Base-by-base conservation (phyloP, 2,113 vertebrate species). In the Tyrannus savana region DNA sequence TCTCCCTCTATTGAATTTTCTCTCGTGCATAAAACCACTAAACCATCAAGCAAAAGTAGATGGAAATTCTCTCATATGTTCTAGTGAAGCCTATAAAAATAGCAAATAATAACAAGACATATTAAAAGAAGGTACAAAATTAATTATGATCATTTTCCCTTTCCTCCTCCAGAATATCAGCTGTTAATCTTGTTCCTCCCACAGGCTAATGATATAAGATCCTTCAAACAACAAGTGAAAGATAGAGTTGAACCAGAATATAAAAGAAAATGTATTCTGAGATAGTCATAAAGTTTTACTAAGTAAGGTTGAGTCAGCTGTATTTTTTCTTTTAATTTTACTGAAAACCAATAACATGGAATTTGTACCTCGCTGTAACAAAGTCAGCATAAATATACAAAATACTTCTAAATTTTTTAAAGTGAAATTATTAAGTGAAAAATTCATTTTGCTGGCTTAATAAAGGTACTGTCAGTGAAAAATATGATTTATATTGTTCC, bases 171-270 rank as follows among this genome's bases (percentile, higher is more conserved):
- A 0, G 75, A 74, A 76, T 87, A 82, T 89, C 72, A 85, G 39
- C 50, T 74, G 44, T 87, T 92, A 87, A 91, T 89, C 55, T 89
- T 73, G 28, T 77, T 95, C 73, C 72, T 94, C 89, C 92, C 64
- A 81, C 22, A 1, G 35, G 12, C 8, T 78, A 84, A 75, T 87
- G 82, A 92, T 39, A 71, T 9, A 31, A 88, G 39, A 60, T 74
- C 14, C 35, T 78, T 90, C 76, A 81, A 84, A 64, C 22, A 93
- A 49, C 39, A 94, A 35, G 49, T 73, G 33, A 93, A 81, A 91
- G 18, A 30, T 88, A 12, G 44, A 80, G 41, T 17, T 89, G 56
- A 87, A 87, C 42, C 17, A 78, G 41, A 95, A 82, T 66, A n/a
- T 39, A 78, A 66, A 86, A 86, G 50, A 89, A 90, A 71, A 87